These are phyloP conservation scores for Casuarius casuarius DNA, from an alignment of 2,113 vertebrate species.

Conservation along the genomic window DNA sequence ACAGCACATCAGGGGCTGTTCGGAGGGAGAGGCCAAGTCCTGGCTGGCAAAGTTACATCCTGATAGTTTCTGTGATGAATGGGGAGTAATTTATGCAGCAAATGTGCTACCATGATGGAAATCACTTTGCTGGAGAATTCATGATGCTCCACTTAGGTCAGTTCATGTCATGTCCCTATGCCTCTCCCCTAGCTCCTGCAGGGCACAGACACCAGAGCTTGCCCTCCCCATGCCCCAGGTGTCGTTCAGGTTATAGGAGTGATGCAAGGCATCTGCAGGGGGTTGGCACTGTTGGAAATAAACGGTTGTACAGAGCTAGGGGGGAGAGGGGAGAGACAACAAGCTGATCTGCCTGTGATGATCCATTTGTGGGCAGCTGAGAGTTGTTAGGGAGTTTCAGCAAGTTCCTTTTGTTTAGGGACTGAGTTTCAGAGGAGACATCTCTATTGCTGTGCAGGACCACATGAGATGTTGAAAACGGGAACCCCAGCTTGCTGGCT, in stretches of 20 bases:
- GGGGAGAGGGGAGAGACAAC: neutral
- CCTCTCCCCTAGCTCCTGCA: neutral
- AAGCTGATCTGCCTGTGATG: neutral
- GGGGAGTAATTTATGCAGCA: slow-evolving; percentile 4
- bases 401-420: neutral
- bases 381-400: neutral
- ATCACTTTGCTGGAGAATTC: slow-evolving; percentile 4
- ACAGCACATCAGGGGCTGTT: neutral
- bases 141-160: neutral
- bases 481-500: neutral
- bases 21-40: neutral
- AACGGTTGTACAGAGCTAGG: neutral
- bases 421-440: neutral
- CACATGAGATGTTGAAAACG: neutral
- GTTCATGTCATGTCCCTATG: neutral
- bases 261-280: neutral
- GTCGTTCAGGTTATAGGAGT: accelerated
- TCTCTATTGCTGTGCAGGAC: neutral
- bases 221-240: neutral
- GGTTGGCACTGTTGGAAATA: neutral
- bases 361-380: neutral
- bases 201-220: neutral
- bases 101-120: neutral
- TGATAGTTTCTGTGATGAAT: slow-evolving; percentile 11
- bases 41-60: neutral